A percentile compares a stretch with the other conserved stretches of the same genome.
Conservation (phyloP, 2,797 vertebrate genomes). For the Okamejei kenojei region DNA sequence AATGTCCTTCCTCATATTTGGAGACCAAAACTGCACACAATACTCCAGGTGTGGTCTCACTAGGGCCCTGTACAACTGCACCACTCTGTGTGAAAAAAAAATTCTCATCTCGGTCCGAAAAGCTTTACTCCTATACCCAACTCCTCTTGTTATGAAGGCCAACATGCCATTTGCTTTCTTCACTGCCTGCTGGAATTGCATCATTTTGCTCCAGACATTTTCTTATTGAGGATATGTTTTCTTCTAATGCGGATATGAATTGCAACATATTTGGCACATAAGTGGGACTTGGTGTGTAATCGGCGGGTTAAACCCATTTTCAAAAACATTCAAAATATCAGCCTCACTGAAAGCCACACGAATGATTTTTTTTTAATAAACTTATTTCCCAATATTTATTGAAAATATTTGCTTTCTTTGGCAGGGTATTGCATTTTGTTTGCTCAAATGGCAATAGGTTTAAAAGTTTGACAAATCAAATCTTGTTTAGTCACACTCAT, state of each 20-base stretch:
- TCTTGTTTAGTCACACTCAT: not conserved
- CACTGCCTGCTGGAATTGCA: too few relatives aligned
- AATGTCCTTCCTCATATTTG: too few relatives aligned
- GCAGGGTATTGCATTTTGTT: not conserved
- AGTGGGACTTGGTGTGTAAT: not conserved
- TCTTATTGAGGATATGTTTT: not conserved
- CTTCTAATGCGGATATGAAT: not conserved
- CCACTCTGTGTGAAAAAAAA: too few relatives aligned
- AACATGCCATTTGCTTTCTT: too few relatives aligned
- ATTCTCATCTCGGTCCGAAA: too few relatives aligned
- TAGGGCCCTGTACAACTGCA: too few relatives aligned
- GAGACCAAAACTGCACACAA: too few relatives aligned
- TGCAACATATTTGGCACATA: not conserved
- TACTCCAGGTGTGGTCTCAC: too few relatives aligned
- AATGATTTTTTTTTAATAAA: not conserved
- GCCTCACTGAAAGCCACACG: slow-evolving; percentile 18
- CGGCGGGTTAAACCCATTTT: not conserved
- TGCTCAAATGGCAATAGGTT: not conserved
- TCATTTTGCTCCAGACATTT: not conserved
- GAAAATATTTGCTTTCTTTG: not conserved
- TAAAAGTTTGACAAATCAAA: slow-evolving; percentile 15
- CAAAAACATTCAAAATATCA: not conserved
- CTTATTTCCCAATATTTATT: not conserved
- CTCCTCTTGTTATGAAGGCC: too few relatives aligned
- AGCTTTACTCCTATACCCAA: too few relatives aligned